Percentiles rank a stretch among this genome's conserved stretches.
These are phyloP conservation scores for Xestia xanthographa DNA, from an alignment of 2,888 invertebrate species.

Conservation along the genomic window DNA sequence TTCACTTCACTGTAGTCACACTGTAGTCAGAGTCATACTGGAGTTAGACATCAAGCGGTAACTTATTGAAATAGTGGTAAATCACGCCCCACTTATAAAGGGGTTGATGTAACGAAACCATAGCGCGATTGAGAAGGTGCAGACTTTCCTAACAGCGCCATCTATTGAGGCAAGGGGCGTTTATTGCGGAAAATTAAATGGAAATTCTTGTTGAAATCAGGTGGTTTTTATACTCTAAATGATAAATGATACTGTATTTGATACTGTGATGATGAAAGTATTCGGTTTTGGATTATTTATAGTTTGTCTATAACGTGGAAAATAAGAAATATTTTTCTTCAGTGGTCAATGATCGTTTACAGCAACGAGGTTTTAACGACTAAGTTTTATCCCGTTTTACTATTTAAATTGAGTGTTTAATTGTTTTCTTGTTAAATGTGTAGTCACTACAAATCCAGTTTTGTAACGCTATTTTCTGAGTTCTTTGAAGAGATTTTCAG, in stretches of 20 bases:
- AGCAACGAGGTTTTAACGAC: too few species aligned
- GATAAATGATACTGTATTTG: too few species aligned
- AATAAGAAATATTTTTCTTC: background rate
- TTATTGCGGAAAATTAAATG: background rate
- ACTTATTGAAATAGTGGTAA: background rate
- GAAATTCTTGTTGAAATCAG: background rate
- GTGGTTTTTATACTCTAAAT: background rate
- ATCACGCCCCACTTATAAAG: background rate
- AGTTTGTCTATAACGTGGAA: background rate
- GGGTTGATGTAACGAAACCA: slow-evolving; percentile 44
- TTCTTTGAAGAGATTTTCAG: too few species aligned
- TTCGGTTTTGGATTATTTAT: background rate
- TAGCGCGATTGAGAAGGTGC: slow-evolving; percentile 34
- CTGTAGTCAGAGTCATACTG: background rate
- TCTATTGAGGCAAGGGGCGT: slow-evolving; percentile 27
- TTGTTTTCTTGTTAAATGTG: background rate
- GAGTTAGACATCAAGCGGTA: slow-evolving; percentile 18
- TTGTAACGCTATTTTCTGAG: background rate
- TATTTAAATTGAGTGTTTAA: too few species aligned
- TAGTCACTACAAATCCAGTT: background rate
- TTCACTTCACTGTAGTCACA: slow-evolving; percentile 37
- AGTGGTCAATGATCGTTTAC: background rate
- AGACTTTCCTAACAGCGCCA: slow-evolving; percentile 29
- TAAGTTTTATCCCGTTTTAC: too few species aligned
- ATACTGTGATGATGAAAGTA: too few species aligned